Evolutionary conservation across 2,797 vertebrate genomes (phyloP), one percentile per base, ranked within the genome.

Genomic region (Notamacropus eugenii): DNA sequence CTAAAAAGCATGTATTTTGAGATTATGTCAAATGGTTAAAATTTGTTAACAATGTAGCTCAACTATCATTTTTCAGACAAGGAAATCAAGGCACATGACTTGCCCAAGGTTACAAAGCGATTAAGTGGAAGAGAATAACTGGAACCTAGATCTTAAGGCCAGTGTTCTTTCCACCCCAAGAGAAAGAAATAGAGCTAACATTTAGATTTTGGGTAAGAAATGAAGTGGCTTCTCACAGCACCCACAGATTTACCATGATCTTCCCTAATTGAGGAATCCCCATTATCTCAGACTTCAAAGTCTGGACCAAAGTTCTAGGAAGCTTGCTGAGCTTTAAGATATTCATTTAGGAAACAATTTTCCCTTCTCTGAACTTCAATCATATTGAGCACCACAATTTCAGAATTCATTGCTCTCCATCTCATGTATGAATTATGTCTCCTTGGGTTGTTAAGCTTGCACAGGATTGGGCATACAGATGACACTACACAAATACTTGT

Each of bases 341-440:
- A 90, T 94, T 91, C 92, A 97, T 92, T 93, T 57, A 96, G 0
- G 46, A 27, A 87, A 92, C 9, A 62, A 11, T 52, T 90, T 57
- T 82, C 54, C 13, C n/a, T 8, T 67, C 40, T 96, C 90, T 91
- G 95, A 97, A 62, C n/a, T 92, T 10, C 92, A 91, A 54, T 57
- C 92, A 91, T 90, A 92, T 1, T 82, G 74, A 87, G 9, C 46
- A 28, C 54, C 55, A 93, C 55, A 91, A 90, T 74, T 74, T 91
- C 57, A 93, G 31, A 24, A 95, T 67, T 93, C 55, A 95, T 27
- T 29, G 55, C 91, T 97, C 19, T 24, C 29, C 74, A 92, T 94
- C 94, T 90, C 90, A 87, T 96, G 93, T 59, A 95, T 57, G 46
- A 40, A 90, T n/a, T 91, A 97, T 93, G 82, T 94, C 56, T 40